These are phyloP conservation scores for Dendrophyllia cribrosa DNA, from an alignment of 64 coral and sea anemone species.

Conservation along the genomic window DNA sequence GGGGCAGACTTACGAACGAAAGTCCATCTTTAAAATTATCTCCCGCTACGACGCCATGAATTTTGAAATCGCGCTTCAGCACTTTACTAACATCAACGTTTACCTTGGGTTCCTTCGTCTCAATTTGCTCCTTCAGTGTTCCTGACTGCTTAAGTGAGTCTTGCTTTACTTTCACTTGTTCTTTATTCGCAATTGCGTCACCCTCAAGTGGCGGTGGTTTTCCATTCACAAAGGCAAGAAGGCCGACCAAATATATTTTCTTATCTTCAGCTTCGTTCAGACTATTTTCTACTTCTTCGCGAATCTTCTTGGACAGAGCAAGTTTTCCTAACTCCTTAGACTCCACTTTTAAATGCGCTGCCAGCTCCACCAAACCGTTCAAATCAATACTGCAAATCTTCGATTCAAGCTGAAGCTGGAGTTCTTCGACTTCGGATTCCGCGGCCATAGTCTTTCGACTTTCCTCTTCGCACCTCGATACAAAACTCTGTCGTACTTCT, in stretches of 20 bases:
- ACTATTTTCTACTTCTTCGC: constrained; percentile 14
- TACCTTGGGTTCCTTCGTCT: no score
- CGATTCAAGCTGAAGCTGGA: constrained; percentile 25
- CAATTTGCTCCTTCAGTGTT: no score
- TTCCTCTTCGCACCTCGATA: no score
- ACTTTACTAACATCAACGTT: no score
- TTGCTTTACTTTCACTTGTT: neutral
- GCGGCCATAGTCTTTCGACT: neutral
- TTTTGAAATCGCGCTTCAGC: no score
- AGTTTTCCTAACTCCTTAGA: constrained; percentile 25
- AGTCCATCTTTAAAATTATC: constrained; percentile 25
- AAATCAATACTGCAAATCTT: constrained; percentile 10
- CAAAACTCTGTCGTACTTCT: no score
- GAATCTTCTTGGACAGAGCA: constrained; percentile 18
- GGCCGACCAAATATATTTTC: neutral
- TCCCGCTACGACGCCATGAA: neutral
- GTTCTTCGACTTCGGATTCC: constrained; percentile 5
- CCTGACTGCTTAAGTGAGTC: neutral
- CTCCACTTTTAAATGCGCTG: neutral
- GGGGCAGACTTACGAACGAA: constrained; percentile 24
- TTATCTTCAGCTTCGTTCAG: constrained; percentile 15
- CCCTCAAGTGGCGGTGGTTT: constrained; percentile 28
- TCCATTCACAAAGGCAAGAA: constrained; percentile 5
- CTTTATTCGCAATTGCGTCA: neutral
- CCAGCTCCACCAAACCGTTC: neutral